phyloP scores from a whole-genome alignment of 2,888 invertebrate genomes.

The Escarpia spicata region DNA sequence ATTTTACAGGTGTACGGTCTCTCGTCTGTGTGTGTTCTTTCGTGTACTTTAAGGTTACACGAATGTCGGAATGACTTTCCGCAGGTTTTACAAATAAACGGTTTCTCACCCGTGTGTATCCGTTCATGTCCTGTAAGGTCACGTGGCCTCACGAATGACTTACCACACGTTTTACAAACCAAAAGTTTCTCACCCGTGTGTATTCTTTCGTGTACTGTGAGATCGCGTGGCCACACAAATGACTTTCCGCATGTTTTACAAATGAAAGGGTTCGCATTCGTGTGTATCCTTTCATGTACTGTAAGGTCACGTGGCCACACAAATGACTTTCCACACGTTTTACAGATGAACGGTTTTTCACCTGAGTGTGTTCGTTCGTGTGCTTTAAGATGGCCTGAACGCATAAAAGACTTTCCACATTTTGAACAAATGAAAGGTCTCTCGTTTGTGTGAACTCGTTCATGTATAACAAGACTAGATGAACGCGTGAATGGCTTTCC shows the following conservation, averaged over 20 bases:
- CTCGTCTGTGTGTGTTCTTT: conserved; percentile 19
- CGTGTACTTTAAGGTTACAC: conserved; percentile 17
- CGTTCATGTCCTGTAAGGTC: conserved; percentile 6
- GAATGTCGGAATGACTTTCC: not conserved
- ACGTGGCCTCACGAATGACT: not conserved
- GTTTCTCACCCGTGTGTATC: conserved; percentile 3
- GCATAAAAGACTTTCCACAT: conserved; percentile 3
- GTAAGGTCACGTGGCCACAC: not conserved
- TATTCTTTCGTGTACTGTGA: not conserved
- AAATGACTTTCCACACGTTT: too few species aligned
- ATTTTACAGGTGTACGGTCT: conserved; percentile 8
- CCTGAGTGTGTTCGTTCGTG: not conserved
- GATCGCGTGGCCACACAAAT: not conserved
- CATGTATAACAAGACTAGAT: not conserved
- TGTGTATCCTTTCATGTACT: not conserved
- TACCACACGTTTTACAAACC: conserved; percentile 6
- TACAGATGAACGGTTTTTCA: too few species aligned
- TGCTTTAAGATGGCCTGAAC: not conserved
- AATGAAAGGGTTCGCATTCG: not conserved
- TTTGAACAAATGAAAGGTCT: conserved; percentile 17
- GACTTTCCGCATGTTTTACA: conserved; percentile 19
- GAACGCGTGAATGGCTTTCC: conserved; percentile 17
- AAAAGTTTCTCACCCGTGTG: conserved; percentile 18
- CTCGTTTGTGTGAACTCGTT: not conserved
- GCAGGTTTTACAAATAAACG: not conserved